A percentile compares a stretch with the other conserved stretches of the same genome.
Conservation (phyloP, 2,797 vertebrate genomes). For the Enteromius thamalakanensis region DNA sequence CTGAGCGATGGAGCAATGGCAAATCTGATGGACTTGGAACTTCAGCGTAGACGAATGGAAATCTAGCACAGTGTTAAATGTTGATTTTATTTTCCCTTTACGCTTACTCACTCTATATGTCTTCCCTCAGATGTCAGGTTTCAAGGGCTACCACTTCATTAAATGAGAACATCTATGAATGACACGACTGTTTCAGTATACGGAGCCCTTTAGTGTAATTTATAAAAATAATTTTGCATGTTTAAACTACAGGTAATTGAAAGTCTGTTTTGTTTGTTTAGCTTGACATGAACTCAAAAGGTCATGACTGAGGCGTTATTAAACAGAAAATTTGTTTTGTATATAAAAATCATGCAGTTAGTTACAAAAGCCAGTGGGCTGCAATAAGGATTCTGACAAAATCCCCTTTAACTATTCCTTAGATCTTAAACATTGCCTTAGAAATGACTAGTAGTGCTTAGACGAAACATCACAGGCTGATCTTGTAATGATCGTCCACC, state of each 20-base stretch:
- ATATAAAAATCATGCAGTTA: background rate
- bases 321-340: background rate
- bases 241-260: slow-evolving; percentile 6
- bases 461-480: slow-evolving; percentile 44
- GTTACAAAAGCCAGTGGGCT: background rate
- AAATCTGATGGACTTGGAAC: slow-evolving; percentile 30
- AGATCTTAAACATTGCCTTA: slow-evolving; percentile 16
- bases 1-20: slow-evolving; percentile 54
- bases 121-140: slow-evolving; percentile 8
- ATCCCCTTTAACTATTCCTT: background rate
- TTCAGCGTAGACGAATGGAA: slow-evolving; percentile 38
- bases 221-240: slow-evolving; percentile 1
- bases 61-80: slow-evolving; percentile 30
- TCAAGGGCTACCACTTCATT: slow-evolving; percentile 8
- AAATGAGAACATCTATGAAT: slow-evolving; percentile 26
- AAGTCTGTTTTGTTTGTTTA: background rate
- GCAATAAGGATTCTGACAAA: slow-evolving; percentile 4
- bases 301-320: background rate
- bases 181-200: background rate
- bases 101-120: background rate
- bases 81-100: slow-evolving; percentile 23
- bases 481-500: slow-evolving; percentile 42
- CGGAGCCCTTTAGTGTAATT: background rate
- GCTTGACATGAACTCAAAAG: background rate
- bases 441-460: background rate